These are phyloP conservation scores for Drosophila watanabei DNA, from an alignment of 1,140 invertebrate species.

Conservation along the genomic window DNA sequence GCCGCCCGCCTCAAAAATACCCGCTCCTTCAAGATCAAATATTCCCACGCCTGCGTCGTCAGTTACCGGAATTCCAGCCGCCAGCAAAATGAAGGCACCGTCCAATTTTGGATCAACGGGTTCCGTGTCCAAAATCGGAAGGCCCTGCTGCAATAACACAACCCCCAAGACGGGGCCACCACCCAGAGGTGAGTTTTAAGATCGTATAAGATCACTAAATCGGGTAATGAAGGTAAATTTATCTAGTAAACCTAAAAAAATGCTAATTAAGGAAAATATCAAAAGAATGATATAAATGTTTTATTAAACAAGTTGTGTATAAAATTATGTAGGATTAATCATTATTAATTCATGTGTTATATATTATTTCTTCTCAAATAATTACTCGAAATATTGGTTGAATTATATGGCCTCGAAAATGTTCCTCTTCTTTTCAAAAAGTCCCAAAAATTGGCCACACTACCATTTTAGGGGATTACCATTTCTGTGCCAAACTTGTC, in stretches of 20 bases:
- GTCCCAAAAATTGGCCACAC: background rate
- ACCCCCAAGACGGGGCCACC: conserved; percentile 77
- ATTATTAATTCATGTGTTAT: background rate
- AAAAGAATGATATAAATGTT: background rate
- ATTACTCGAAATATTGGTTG: background rate
- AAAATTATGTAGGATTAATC: no score
- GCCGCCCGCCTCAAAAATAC: conserved; percentile 28
- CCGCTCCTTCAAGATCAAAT: conserved; percentile 46
- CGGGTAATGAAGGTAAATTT: background rate
- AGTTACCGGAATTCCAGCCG: conserved; percentile 60
- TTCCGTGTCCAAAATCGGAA: conserved; percentile 76
- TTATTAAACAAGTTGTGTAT: background rate
- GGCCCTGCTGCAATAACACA: conserved; percentile 71
- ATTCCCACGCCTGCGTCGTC: conserved; percentile 68
- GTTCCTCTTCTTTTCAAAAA: background rate
- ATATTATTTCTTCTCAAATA: background rate
- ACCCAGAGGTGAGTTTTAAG: conserved; percentile 69
- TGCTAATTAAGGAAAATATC: background rate
- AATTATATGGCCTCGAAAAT: background rate
- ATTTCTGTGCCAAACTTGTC: background rate
- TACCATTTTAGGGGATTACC: background rate
- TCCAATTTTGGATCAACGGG: conserved; percentile 60
- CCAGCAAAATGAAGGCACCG: conserved; percentile 64
- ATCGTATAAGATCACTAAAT: background rate
- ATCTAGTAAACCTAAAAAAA: background rate